phyloP scores from a whole-genome alignment of 1,140 invertebrate genomes.

The Augochlora pura region DNA sequence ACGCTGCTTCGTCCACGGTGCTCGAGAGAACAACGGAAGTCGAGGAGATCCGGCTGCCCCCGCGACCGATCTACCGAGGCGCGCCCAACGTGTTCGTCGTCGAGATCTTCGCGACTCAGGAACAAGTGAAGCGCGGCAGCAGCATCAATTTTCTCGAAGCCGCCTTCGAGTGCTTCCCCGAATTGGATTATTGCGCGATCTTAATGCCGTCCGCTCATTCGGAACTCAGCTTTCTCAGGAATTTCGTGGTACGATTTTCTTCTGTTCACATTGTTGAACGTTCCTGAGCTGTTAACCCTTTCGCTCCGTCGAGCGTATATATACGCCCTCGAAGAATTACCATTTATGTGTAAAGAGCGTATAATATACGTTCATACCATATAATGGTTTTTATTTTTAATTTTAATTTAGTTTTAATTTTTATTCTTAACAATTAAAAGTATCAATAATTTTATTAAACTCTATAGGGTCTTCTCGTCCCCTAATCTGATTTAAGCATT shows the following conservation, averaged over 20 bases:
- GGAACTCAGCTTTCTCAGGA: slow-evolving; percentile 82
- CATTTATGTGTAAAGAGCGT: too few relatives aligned
- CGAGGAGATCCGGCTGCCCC: neutral
- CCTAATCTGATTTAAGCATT: too few relatives aligned
- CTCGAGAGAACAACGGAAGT: neutral
- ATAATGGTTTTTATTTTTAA: too few relatives aligned
- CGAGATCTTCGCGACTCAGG: slow-evolving; percentile 54
- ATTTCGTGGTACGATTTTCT: slow-evolving; percentile 82
- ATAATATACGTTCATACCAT: too few relatives aligned
- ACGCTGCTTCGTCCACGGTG: neutral
- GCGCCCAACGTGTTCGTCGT: slow-evolving; percentile 58
- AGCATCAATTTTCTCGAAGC: slow-evolving; percentile 82
- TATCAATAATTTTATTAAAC: too few relatives aligned
- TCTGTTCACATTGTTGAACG: too few relatives aligned
- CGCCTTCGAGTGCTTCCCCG: slow-evolving; percentile 85
- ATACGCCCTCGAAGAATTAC: too few relatives aligned
- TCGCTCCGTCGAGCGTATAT: too few relatives aligned
- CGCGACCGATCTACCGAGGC: slow-evolving; percentile 8
- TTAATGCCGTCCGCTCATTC: slow-evolving; percentile 83
- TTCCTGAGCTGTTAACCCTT: too few relatives aligned
- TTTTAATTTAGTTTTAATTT: too few relatives aligned
- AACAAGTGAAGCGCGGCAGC: slow-evolving; percentile 76
- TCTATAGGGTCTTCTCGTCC: too few relatives aligned
- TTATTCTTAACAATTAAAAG: too few relatives aligned
- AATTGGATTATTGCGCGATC: slow-evolving; percentile 84